A percentile compares a stretch with the other conserved stretches of the same genome.
Evolutionary conservation across 2,797 vertebrate species (phyloP).

Genomic region (Danio tinwini): DNA sequence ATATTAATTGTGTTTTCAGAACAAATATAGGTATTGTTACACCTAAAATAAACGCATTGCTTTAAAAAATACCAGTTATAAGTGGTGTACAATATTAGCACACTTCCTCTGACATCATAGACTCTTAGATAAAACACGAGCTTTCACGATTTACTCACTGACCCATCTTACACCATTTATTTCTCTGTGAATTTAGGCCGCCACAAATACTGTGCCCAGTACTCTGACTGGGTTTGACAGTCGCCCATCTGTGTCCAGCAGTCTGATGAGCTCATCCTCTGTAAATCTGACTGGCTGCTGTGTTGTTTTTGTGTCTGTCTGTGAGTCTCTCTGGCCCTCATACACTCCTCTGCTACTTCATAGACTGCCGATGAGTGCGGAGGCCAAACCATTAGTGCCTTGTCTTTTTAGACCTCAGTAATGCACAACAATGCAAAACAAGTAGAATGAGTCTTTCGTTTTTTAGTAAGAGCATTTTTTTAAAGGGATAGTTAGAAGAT

Average conservation of each 20-base stretch:
- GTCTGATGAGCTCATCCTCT: conserved; percentile 35
- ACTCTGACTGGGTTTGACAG: not conserved
- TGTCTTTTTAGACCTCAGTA: not conserved
- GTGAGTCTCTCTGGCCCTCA: not conserved
- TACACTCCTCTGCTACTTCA: not conserved
- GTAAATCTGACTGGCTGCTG: conserved; percentile 3
- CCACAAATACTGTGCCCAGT: not conserved
- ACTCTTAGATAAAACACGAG: not conserved
- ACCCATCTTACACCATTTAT: not conserved
- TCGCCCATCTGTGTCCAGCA: not conserved
- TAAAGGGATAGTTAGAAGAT: too few species aligned
- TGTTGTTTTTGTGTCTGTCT: conserved; percentile 23
- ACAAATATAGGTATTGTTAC: too few species aligned
- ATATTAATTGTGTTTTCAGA: too few species aligned
- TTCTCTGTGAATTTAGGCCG: not conserved
- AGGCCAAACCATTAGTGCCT: not conserved
- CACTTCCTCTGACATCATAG: not conserved
- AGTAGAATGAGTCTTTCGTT: not conserved
- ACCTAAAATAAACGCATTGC: not conserved
- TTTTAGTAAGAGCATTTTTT: not conserved
- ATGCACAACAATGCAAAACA: not conserved
- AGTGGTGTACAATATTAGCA: not conserved
- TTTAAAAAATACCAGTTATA: not conserved
- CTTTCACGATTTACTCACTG: not conserved
- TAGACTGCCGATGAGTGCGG: not conserved